Conservation (phyloP, 2,113 vertebrate species). For the Oenanthe melanoleuca region DNA sequence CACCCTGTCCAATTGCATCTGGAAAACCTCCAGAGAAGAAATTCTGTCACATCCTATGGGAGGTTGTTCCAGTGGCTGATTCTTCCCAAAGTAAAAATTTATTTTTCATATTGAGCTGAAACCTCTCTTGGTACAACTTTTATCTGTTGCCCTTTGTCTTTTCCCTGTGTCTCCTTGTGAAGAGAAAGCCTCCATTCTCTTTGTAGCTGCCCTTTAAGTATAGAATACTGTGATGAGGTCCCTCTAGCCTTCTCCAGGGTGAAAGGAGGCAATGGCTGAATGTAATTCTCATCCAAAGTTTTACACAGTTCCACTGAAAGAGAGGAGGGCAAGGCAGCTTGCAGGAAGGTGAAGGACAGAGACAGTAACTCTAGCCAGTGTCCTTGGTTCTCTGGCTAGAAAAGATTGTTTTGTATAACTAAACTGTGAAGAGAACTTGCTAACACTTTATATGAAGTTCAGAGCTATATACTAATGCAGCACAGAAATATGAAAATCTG, state of each 20-base stretch:
- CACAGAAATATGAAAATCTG: background rate
- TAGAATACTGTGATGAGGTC: background rate
- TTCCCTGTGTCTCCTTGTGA: background rate
- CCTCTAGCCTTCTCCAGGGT: background rate
- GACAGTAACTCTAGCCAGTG: background rate
- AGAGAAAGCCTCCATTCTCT: background rate
- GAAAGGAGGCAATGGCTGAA: background rate
- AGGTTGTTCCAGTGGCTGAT: background rate
- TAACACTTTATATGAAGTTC: background rate
- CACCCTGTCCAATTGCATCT: background rate
- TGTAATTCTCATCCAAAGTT: background rate
- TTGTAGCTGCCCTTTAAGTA: background rate
- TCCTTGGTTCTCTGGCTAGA: background rate
- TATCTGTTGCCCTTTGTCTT: background rate
- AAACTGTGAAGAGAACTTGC: background rate
- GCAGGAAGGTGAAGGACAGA: background rate
- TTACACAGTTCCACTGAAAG: background rate
- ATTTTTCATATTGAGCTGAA: background rate
- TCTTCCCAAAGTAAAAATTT: background rate
- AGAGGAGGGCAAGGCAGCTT: background rate
- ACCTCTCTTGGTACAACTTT: background rate
- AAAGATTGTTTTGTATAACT: background rate
- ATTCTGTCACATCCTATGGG: background rate
- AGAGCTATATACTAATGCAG: background rate
- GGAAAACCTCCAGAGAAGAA: background rate